These are phyloP conservation scores for Bathynomus jamesi DNA, from an alignment of 1,140 invertebrate species.

Conservation along the genomic window DNA sequence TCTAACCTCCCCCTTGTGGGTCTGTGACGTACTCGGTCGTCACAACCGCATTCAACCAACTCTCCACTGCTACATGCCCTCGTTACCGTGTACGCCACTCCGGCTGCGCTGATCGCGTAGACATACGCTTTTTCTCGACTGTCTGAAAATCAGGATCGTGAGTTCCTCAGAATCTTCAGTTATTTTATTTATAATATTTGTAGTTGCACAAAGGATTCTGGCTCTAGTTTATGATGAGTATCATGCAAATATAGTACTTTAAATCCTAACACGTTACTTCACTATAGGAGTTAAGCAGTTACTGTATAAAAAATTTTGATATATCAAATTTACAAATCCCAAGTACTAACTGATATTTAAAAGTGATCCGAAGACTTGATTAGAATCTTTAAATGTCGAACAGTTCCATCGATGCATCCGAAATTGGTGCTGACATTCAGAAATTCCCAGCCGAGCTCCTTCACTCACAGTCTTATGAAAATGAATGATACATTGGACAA, in stretches of 20 bases:
- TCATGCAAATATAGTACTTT: too few relatives aligned
- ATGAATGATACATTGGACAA: too few relatives aligned
- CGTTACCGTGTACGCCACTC: conserved; percentile 82
- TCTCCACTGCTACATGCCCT: conserved; percentile 72
- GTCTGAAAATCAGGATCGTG: conserved; percentile 52
- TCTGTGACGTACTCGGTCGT: conserved; percentile 61
- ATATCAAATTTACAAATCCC: too few relatives aligned
- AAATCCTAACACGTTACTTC: too few relatives aligned
- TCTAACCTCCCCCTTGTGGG: conserved; percentile 59
- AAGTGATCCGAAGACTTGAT: conserved; percentile 71
- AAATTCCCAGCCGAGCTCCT: conserved; percentile 48
- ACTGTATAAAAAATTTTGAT: too few relatives aligned
- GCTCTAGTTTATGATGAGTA: too few relatives aligned
- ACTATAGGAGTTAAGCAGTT: neutral
- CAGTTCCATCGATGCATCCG: conserved; percentile 84
- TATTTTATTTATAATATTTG: too few relatives aligned
- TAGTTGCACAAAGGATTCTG: too few relatives aligned
- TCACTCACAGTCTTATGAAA: conserved; percentile 41
- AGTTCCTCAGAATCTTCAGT: too few relatives aligned
- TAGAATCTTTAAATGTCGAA: conserved; percentile 58
- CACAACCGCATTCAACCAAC: conserved; percentile 79
- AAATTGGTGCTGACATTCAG: conserved; percentile 81
- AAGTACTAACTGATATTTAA: conserved; percentile 68
- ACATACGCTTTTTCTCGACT: conserved; percentile 75
- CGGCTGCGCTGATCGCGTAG: conserved; percentile 75